A percentile compares a stretch with the other conserved stretches of the same genome.
Evolutionary conservation across 2,797 vertebrate genomes (phyloP).

Genomic region (Falco naumanni): DNA sequence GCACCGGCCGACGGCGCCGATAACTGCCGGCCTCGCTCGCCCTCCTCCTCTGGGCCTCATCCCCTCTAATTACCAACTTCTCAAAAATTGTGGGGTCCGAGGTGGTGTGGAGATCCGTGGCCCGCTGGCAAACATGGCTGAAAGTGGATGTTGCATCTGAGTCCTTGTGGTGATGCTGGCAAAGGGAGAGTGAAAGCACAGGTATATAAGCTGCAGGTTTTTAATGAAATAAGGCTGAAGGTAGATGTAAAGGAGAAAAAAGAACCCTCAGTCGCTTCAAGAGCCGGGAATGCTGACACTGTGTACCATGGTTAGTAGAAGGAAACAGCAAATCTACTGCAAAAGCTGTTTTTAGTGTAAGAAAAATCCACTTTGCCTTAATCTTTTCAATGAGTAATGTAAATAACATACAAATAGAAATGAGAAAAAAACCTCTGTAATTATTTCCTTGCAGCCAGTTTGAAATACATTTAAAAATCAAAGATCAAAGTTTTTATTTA

Average conservation of each 20-base stretch:
- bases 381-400: not conserved
- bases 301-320: not conserved
- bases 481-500: not conserved
- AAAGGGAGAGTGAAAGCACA: not conserved
- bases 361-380: not conserved
- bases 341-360: not conserved
- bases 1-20: rapidly evolving
- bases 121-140: no score
- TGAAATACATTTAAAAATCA: not conserved
- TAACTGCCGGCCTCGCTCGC: not conserved
- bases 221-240: not conserved
- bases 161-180: not conserved
- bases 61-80: not conserved
- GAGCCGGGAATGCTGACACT: not conserved
- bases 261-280: not conserved
- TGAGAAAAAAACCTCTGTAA: not conserved
- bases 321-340: not conserved
- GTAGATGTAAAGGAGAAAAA: not conserved
- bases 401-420: not conserved
- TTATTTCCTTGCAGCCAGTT: not conserved
- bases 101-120: no score
- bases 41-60: not conserved
- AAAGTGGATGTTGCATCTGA: rapidly evolving
- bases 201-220: not conserved
- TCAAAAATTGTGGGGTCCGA: rapidly evolving